phyloP scores from a whole-genome alignment of 1,140 invertebrate genomes.

The Conus betulinus region DNA sequence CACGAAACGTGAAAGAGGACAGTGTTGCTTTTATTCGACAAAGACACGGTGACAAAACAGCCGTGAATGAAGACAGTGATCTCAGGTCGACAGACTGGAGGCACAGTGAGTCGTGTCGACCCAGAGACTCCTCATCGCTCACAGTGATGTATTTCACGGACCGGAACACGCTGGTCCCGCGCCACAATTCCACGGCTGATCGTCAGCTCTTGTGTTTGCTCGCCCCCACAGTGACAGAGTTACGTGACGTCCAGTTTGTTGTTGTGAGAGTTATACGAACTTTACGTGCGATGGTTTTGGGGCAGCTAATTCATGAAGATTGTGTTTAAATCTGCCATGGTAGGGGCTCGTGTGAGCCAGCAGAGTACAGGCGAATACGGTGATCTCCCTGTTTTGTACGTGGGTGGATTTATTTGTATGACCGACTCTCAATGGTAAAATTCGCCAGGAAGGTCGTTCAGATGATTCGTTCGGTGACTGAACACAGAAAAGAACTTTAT shows the following conservation, averaged over 20 bases:
- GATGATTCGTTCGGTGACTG: too few relatives aligned
- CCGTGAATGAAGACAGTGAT: background rate
- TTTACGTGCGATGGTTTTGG: background rate
- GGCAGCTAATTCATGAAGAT: background rate
- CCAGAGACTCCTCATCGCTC: background rate
- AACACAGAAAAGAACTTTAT: too few relatives aligned
- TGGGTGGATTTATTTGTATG: too few relatives aligned
- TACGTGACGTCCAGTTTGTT: background rate
- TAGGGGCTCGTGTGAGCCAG: too few relatives aligned
- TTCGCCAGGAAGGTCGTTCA: too few relatives aligned
- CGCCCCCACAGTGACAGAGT: background rate
- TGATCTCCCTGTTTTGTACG: too few relatives aligned
- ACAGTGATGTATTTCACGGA: slow-evolving; percentile 13
- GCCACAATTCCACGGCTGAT: background rate
- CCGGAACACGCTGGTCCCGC: background rate
- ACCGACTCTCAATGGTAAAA: too few relatives aligned
- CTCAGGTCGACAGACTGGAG: too few relatives aligned
- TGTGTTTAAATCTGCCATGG: too few relatives aligned
- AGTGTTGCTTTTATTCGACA: background rate
- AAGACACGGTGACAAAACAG: background rate
- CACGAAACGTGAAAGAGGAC: background rate
- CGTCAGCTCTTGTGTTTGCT: background rate
- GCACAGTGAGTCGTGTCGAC: background rate
- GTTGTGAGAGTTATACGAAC: background rate
- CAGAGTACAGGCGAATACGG: too few relatives aligned